phyloP scores from a whole-genome alignment of 2,888 invertebrate genomes.

The Rapana venosa region DNA sequence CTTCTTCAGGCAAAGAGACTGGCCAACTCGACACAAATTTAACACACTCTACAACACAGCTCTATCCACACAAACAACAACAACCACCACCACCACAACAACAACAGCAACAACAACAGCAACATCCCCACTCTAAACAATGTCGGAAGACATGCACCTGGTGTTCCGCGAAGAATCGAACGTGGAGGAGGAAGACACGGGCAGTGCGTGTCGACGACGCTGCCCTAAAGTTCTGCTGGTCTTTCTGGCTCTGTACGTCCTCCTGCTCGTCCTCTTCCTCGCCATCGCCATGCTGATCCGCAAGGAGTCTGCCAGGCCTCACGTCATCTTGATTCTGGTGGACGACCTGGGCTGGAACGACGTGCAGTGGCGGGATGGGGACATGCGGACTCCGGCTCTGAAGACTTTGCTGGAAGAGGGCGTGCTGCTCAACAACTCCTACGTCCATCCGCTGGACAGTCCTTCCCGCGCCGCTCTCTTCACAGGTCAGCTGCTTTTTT shows the following conservation, averaged over 20 bases:
- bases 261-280: slow-evolving; percentile 21
- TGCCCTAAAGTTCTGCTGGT: slow-evolving; percentile 30
- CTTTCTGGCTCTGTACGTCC: slow-evolving; percentile 33
- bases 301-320: slow-evolving; percentile 19
- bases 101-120: too few relatives aligned
- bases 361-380: slow-evolving; percentile 1
- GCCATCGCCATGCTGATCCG: slow-evolving; percentile 28
- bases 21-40: too few relatives aligned
- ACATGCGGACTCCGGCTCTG: slow-evolving; percentile 38
- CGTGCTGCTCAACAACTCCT: slow-evolving; percentile 40
- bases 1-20: too few relatives aligned
- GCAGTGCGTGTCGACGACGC: neutral
- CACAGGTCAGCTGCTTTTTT: too few relatives aligned
- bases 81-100: too few relatives aligned
- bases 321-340: slow-evolving; percentile 32
- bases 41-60: too few relatives aligned
- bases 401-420: slow-evolving; percentile 6
- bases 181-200: neutral
- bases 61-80: too few relatives aligned
- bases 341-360: slow-evolving; percentile 39
- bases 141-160: slow-evolving; percentile 13
- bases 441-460: slow-evolving; percentile 37
- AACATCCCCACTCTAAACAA: neutral
- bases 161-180: slow-evolving; percentile 23
- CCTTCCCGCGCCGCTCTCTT: slow-evolving; percentile 33